These are phyloP conservation scores for Strigamia crassipes DNA, from an alignment of 2,888 invertebrate genomes.

Conservation along the genomic window DNA sequence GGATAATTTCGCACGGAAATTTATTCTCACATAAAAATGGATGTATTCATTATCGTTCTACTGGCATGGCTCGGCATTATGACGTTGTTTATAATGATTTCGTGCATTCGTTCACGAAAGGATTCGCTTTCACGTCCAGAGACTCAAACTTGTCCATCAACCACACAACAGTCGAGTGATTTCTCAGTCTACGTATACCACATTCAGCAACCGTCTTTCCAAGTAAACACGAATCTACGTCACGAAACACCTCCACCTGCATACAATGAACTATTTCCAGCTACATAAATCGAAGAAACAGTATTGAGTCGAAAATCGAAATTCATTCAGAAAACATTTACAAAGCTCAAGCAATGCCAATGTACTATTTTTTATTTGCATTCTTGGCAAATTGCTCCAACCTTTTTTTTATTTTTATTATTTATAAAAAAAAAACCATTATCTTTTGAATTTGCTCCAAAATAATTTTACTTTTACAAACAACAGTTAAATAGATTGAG, in stretches of 20 bases:
- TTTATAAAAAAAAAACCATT: too few relatives aligned
- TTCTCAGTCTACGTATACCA: neutral
- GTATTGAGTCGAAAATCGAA: too few relatives aligned
- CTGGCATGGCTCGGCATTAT: too few relatives aligned
- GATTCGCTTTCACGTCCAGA: neutral
- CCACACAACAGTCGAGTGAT: neutral
- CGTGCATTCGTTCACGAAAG: neutral
- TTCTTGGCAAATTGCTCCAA: too few relatives aligned
- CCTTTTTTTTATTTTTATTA: too few relatives aligned
- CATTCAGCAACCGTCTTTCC: neutral
- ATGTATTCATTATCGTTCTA: too few relatives aligned
- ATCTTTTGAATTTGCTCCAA: neutral
- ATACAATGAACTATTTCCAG: neutral
- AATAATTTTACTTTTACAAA: neutral
- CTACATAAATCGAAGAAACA: neutral
- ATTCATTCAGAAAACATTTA: too few relatives aligned
- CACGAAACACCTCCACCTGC: neutral
- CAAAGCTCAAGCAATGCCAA: too few relatives aligned
- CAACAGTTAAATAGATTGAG: too few relatives aligned
- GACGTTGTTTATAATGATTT: neutral
- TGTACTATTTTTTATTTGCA: too few relatives aligned
- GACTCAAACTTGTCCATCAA: neutral
- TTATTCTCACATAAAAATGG: too few relatives aligned
- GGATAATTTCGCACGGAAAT: too few relatives aligned
- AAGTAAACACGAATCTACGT: neutral